Evolutionary conservation across 2,888 invertebrate species (phyloP).

Genomic region (Nesidiocoris tenuis): DNA sequence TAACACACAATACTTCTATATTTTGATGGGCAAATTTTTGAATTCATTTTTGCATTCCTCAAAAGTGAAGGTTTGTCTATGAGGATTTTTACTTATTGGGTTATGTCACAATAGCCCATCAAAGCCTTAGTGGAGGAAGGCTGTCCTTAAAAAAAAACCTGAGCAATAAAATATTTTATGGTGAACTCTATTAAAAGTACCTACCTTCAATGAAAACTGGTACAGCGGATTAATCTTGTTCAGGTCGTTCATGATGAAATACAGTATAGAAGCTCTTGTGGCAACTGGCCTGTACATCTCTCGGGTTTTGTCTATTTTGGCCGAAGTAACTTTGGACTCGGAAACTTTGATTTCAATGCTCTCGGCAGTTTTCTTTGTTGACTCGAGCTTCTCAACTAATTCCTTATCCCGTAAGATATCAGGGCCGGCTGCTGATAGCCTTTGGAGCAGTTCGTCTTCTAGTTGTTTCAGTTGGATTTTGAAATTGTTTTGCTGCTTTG

Average conservation of each 20-base stretch:
- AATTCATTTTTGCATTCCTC: no score
- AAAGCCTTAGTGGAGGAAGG: no score
- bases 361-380: slow-evolving; percentile 86
- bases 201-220: slow-evolving; percentile 84
- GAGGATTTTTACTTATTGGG: no score
- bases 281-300: slow-evolving; percentile 87
- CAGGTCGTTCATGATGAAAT: slow-evolving; percentile 90
- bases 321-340: slow-evolving; percentile 81
- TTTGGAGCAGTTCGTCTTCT: slow-evolving; percentile 86
- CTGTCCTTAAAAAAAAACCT: no score
- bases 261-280: slow-evolving; percentile 80
- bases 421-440: slow-evolving; percentile 86
- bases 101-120: no score
- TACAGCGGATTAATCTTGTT: slow-evolving; percentile 92
- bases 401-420: slow-evolving; percentile 88
- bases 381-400: slow-evolving; percentile 87
- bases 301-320: slow-evolving; percentile 86
- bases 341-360: slow-evolving; percentile 84
- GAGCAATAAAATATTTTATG: no score
- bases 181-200: no score
- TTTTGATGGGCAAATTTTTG: no score
- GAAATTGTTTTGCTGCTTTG: slow-evolving; percentile 90
- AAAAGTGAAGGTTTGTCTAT: no score
- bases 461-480: slow-evolving; percentile 86
- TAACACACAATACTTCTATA: no score